A percentile compares a stretch with the other conserved stretches of the same genome.
Evolutionary conservation across 2,888 invertebrate genomes (phyloP).

Genomic region (Heliconius ethilla): DNA sequence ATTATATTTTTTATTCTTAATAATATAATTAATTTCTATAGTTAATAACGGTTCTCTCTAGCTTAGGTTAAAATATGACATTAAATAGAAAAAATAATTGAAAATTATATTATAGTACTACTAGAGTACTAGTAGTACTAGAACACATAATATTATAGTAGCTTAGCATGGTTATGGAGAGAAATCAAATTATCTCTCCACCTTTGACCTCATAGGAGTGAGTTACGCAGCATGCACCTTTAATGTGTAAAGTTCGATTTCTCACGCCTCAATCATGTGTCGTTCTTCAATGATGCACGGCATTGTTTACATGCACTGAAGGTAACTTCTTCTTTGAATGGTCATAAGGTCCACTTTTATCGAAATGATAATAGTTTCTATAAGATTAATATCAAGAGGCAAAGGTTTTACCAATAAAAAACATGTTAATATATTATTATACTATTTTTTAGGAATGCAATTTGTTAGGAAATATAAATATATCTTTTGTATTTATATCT

Average conservation of each 20-base stretch:
- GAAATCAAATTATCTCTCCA: background rate
- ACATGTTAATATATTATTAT: background rate
- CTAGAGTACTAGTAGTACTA: too few species aligned
- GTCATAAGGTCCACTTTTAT: constrained; percentile 25
- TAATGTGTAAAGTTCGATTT: constrained; percentile 10
- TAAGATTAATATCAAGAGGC: constrained; percentile 13
- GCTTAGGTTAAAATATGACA: too few species aligned
- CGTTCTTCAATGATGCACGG: constrained; percentile 20
- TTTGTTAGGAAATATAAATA: too few species aligned
- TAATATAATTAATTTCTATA: too few species aligned
- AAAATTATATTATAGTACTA: too few species aligned
- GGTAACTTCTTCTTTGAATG: constrained; percentile 23
- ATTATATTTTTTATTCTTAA: too few species aligned
- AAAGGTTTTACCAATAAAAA: background rate
- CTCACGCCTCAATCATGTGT: constrained; percentile 32
- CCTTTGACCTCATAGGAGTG: constrained; percentile 2
- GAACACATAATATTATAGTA: too few species aligned
- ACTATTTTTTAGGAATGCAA: too few species aligned
- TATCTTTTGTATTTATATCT: too few species aligned
- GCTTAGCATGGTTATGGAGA: too few species aligned
- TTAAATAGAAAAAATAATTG: too few species aligned
- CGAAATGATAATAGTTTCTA: constrained; percentile 21
- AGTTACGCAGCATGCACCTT: background rate
- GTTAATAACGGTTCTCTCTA: too few species aligned
- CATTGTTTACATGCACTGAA: constrained; percentile 24